Base-by-base conservation (phyloP, 2,888 invertebrate genomes). In the Coleophora flavipennella region DNA sequence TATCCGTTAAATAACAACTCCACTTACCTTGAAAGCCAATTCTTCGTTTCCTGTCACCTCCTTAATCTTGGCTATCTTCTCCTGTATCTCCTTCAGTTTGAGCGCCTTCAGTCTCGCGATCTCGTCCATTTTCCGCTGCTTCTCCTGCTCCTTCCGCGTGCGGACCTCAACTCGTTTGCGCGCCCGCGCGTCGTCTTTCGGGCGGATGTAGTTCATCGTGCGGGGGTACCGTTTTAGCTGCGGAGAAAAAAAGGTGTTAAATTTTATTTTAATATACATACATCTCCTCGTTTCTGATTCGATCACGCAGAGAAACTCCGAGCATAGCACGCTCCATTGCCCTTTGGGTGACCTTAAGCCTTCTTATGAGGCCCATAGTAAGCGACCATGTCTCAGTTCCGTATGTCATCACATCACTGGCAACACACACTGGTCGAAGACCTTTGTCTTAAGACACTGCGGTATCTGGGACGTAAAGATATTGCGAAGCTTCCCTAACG, bases 151-250 rank as follows among this genome's bases (percentile, higher is more conserved):
- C 62, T 95, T 95, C 38, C 94, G 86, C 59, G 90, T 84, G 54
- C 90, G 91, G 1, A 89, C 59, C 67, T 94, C 93, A 2, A 88
- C 87, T 31, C 98, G 88, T 59, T 96, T 94, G 31, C 90, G 79
- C 44, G 94, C 89, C 39, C 97, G 87, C 39, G 89, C 88, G 32
- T 91, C 92, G 67, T 96, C 93, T 44, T 91, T 91, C 26, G 89
- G 89, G 4, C 99, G 88, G 47, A 97, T 78, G 2, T 94, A 93
- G 68, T 90, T 90, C 67, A 99, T 89, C 0, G 93, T 95, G 48
- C 99, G 89, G 0, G 99, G 99, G 84, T 93, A 98, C 8, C 94
- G 88, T 80, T 96, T 96, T 12, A 94, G 87, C 92, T 93, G 67
- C 20, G 1, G n/a, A 12, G 31, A 10, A 31, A 32, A 2, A 28